These are phyloP conservation scores for Drosophila cracens DNA, from an alignment of 2,888 invertebrate species.

Conservation along the genomic window DNA sequence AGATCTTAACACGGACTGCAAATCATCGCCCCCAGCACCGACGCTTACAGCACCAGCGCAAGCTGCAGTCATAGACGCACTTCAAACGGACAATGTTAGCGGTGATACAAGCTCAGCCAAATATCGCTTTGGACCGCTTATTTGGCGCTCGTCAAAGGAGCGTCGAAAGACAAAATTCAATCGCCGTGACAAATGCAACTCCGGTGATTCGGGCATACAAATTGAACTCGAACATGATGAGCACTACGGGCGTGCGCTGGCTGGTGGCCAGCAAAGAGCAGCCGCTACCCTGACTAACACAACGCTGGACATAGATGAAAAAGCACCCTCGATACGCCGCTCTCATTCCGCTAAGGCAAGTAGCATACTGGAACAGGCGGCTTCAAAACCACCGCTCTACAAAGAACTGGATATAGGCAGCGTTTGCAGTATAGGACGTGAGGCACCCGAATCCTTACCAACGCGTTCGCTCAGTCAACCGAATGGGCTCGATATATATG, in stretches of 20 bases:
- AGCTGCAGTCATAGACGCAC: slow-evolving; percentile 11
- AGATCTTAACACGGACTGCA: slow-evolving; percentile 13
- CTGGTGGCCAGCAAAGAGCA: background rate
- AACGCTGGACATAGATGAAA: background rate
- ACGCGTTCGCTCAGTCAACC: slow-evolving; percentile 90
- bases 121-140: slow-evolving; percentile 89
- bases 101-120: slow-evolving; percentile 68
- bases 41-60: slow-evolving; percentile 40
- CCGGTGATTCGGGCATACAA: slow-evolving; percentile 91
- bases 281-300: background rate
- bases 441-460: slow-evolving; percentile 79
- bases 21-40: slow-evolving; percentile 43
- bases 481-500: slow-evolving; percentile 82
- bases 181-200: slow-evolving; percentile 90
- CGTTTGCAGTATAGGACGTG: slow-evolving; percentile 59
- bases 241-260: slow-evolving; percentile 69
- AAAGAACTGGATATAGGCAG: slow-evolving; percentile 73
- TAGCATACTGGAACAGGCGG: slow-evolving; percentile 63
- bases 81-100: background rate
- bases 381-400: slow-evolving; percentile 68
- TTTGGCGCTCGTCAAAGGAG: slow-evolving; percentile 90
- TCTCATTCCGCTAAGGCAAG: slow-evolving; percentile 73
- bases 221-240: slow-evolving; percentile 87
- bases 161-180: slow-evolving; percentile 89
- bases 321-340: slow-evolving; percentile 14